Base-by-base conservation (phyloP, 2,888 invertebrate genomes). In the Mamestra brassicae region DNA sequence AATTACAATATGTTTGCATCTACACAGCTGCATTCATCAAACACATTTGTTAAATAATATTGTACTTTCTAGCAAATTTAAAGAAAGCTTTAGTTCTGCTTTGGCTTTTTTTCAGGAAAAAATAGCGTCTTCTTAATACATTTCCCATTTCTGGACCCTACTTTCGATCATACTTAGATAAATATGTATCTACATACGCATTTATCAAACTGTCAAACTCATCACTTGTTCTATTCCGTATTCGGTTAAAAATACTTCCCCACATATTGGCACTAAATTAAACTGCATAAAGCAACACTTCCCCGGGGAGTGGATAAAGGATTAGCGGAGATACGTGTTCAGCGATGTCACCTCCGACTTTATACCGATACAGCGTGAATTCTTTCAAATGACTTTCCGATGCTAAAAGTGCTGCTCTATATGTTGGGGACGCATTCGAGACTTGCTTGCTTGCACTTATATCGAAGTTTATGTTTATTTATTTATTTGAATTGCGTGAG, bases 321-420 rank as follows among this genome's bases (percentile, higher is more conserved):
- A 94, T 95, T 94, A 94, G 90, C 85, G 89, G 88, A 92, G 85
- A 91, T 91, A 92, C 92, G 90, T 91, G 91, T 94, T 91, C 91
- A 87, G 88, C 89, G 88, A 87, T 90, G 91, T 93, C 92, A 92
- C 91, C 89, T 90, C 88, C 86, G 90, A 91, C 92, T 92, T 92
- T 90, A 86, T 87, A 91, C 87, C 89, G 91, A 92, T 92, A 92
- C 89, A 89, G 86, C 85, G 81, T 79, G 73, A 80, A 89, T 88
- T 89, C 87, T 89, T 87, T 85, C 84, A 86, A 87, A 85, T 84
- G 84, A 84, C 84, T 86, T 85, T 81, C 76, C 76, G 61, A 88
- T 86, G 85, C 79, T 78, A 84, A 86, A 84, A 80, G 85, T 80
- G 76, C 76, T 86, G 70, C 77, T 80, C 71, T 79, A 42, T 80